Evolutionary conservation across 2,888 invertebrate genomes (phyloP), one percentile per base, ranked within the genome.

Genomic region (Tiphia femorata): DNA sequence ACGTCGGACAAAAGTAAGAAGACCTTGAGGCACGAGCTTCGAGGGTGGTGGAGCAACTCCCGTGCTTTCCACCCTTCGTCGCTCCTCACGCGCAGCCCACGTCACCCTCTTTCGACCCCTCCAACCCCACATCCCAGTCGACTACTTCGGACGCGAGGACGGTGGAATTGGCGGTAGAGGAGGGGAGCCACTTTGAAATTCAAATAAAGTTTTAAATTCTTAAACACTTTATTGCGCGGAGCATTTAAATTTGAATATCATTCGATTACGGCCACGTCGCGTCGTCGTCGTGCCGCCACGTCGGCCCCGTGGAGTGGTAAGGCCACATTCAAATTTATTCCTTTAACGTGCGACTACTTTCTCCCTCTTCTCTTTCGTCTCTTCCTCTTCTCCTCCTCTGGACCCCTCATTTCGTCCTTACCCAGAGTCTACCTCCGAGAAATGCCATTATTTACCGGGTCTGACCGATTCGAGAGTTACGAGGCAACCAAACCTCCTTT

Each of bases 231-330:
- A 78, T 79, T 76, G 77, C 76, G 63, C 62, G 58, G 60, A 66
- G 69, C 77, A 77, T 81, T 81, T 78, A 76, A 80, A 80, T 80
- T 75, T 77, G 74, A 79, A 76, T 78, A 78, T 79, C 76, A 78
- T 77, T 78, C 78, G 78, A 80, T 80, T 80, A 77, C 70, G 67
- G 42, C 46, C 50, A 62, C 56, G 58, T 59, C 54, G 62, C 60
- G 56, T 58, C 54, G 14, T 14, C 33, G 33, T 33, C 52, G 51
- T 52, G 47, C 53, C 60, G 49, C 30, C 48, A 27, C 44, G 35
- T 20, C 38, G 29, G 16, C 42, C 49, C 23, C 41, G 35, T 37
- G n/a, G n/a, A n/a, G n/a, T n/a, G 44, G 46, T 49, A 47, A 48
- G 54, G 47, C 60, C 63, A 43, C 62, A 61, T 62, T 73, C 63